Conservation (phyloP, 2,113 vertebrate species). For the Suncus etruscus region DNA sequence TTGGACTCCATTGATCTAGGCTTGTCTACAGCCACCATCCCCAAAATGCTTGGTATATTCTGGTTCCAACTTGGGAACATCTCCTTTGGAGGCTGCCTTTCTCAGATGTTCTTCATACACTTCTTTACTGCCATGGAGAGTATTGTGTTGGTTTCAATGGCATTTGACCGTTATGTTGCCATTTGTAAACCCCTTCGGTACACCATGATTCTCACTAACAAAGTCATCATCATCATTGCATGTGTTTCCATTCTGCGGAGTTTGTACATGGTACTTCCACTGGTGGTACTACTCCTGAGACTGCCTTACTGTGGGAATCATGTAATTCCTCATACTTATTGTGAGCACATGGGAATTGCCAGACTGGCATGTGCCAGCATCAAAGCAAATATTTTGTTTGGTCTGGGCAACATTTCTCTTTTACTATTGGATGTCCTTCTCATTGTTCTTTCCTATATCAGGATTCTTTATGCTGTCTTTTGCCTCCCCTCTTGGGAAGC, state of each 20-base stretch:
- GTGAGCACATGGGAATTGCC: slow-evolving; percentile 63
- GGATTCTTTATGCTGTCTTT: slow-evolving; percentile 58
- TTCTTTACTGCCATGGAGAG: slow-evolving; percentile 82
- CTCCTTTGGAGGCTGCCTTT: slow-evolving; percentile 76
- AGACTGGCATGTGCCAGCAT: slow-evolving; percentile 44
- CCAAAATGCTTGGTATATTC: slow-evolving; percentile 80
- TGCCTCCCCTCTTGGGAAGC: slow-evolving; percentile 32
- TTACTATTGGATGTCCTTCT: slow-evolving; percentile 50
- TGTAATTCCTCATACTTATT: slow-evolving; percentile 54
- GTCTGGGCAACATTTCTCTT: neutral
- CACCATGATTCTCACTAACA: slow-evolving; percentile 67
- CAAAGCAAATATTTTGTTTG: neutral
- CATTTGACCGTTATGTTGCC: slow-evolving; percentile 83
- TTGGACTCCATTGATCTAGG: slow-evolving; percentile 81
- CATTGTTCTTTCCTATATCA: slow-evolving; percentile 40
- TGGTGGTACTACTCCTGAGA: slow-evolving; percentile 64
- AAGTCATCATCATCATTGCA: slow-evolving; percentile 5
- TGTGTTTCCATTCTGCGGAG: slow-evolving; percentile 62
- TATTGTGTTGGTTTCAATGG: slow-evolving; percentile 83
- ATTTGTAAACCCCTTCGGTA: slow-evolving; percentile 84
- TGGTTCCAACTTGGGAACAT: slow-evolving; percentile 79
- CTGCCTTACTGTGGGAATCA: slow-evolving; percentile 60
- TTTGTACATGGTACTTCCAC: slow-evolving; percentile 73
- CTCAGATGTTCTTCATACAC: slow-evolving; percentile 86
- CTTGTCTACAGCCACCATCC: slow-evolving; percentile 75